Conservation (phyloP, 2,113 vertebrate species). For the Semicossyphus pulcher region DNA sequence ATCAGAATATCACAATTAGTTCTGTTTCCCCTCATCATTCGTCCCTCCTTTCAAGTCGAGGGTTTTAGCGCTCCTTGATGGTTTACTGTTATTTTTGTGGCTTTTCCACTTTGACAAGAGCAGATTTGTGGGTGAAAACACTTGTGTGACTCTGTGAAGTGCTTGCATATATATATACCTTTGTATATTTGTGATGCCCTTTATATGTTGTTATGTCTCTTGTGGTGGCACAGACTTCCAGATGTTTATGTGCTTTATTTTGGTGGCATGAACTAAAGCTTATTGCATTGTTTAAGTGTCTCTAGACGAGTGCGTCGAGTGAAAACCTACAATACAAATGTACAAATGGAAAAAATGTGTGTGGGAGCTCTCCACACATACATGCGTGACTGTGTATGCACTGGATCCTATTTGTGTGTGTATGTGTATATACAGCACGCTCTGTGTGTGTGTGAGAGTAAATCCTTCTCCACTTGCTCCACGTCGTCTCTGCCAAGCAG, state of each 20-base stretch:
- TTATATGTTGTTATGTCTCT: background rate
- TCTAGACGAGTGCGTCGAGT: slow-evolving; percentile 27
- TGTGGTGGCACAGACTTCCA: background rate
- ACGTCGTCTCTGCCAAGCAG: slow-evolving; percentile 71
- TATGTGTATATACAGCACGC: slow-evolving; percentile 31
- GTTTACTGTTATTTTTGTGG: background rate
- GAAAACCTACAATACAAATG: slow-evolving; percentile 37
- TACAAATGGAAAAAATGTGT: slow-evolving; percentile 57
- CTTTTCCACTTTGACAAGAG: background rate
- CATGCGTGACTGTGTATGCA: slow-evolving; percentile 43
- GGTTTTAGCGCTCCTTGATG: background rate
- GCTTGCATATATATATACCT: background rate
- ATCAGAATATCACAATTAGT: too few species aligned
- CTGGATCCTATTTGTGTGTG: slow-evolving; percentile 43
- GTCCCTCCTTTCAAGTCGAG: too few species aligned
- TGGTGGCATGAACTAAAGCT: background rate
- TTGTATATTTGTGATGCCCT: background rate
- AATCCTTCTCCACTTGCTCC: slow-evolving; percentile 70
- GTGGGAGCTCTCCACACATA: slow-evolving; percentile 23
- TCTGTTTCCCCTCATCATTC: too few species aligned
- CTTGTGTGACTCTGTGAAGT: background rate
- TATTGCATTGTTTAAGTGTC: slow-evolving; percentile 12
- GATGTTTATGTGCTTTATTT: slow-evolving; percentile 15
- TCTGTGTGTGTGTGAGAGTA: slow-evolving; percentile 55
- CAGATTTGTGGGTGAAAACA: slow-evolving; percentile 18